These are phyloP conservation scores for Tetranychus cinnabarinus DNA, from an alignment of 1,140 invertebrate species.

Conservation along the genomic window DNA sequence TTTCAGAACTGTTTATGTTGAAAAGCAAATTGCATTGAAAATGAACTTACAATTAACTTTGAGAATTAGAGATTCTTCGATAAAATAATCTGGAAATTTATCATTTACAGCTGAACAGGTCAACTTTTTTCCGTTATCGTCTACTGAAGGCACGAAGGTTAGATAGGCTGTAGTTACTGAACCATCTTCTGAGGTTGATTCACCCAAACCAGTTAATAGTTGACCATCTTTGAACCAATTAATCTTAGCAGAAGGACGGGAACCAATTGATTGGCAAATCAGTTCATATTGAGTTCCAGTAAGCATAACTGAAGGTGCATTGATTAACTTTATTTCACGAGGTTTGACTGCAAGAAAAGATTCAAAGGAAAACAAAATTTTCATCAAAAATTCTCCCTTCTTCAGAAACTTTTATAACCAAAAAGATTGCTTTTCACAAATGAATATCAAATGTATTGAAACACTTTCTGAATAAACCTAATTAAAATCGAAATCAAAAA, in stretches of 20 bases:
- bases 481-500: too few relatives aligned
- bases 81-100: slow-evolving; percentile 23
- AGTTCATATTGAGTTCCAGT: slow-evolving; percentile 35
- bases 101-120: slow-evolving; percentile 52
- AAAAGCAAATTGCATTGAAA: too few relatives aligned
- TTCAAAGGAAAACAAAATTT: neutral
- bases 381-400: too few relatives aligned
- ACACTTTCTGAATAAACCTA: too few relatives aligned
- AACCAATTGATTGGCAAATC: slow-evolving; percentile 57
- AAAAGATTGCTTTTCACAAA: too few relatives aligned
- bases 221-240: slow-evolving; percentile 44
- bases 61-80: slow-evolving; percentile 38
- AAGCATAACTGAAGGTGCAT: slow-evolving; percentile 4
- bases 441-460: too few relatives aligned
- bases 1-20: too few relatives aligned
- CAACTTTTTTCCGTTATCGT: slow-evolving; percentile 55
- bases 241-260: slow-evolving; percentile 52
- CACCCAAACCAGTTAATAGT: neutral
- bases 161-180: slow-evolving; percentile 13
- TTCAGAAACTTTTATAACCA: too few relatives aligned
- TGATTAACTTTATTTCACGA: slow-evolving; percentile 32
- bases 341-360: slow-evolving; percentile 43
- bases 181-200: slow-evolving; percentile 10
- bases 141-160: slow-evolving; percentile 33
- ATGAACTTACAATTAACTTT: slow-evolving; percentile 53